Evolutionary conservation across 2,113 vertebrate genomes (phyloP).

Genomic region (Xyliphius kryptos): DNA sequence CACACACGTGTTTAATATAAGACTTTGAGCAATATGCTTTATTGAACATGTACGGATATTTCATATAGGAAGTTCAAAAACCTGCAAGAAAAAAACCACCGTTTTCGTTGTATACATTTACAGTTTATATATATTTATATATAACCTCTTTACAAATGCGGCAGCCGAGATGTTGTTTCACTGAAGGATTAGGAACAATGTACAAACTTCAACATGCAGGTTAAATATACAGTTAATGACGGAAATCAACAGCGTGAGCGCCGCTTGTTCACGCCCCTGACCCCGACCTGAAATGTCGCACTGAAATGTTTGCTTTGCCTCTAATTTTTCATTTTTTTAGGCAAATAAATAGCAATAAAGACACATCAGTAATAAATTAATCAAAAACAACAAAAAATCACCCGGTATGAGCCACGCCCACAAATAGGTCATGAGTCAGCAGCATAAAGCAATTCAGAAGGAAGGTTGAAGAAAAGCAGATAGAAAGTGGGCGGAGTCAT

Average conservation of each 20-base stretch:
- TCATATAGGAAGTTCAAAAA: constrained; percentile 70
- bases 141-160: constrained; percentile 59
- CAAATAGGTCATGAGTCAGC: constrained; percentile 16
- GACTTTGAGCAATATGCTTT: constrained; percentile 70
- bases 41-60: constrained; percentile 70
- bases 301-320: constrained; percentile 39
- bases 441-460: constrained; percentile 26
- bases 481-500: no score
- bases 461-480: constrained; percentile 1
- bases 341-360: constrained; percentile 48
- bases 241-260: constrained; percentile 53
- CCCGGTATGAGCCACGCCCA: constrained; percentile 23
- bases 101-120: no score
- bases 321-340: no score
- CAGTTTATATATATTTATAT: constrained; percentile 75
- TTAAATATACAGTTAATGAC: constrained; percentile 58
- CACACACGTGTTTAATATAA: constrained; percentile 55
- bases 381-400: not conserved
- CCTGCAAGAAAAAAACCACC: constrained; percentile 73
- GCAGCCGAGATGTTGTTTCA: constrained; percentile 48
- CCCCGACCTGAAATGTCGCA: constrained; percentile 35
- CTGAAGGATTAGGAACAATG: constrained; percentile 50
- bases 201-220: constrained; percentile 73
- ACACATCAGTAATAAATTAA: constrained; percentile 27
- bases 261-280: constrained; percentile 48